Evolutionary conservation across 2,113 vertebrate species (phyloP).

Genomic region (Tragelaphus buxtoni): DNA sequence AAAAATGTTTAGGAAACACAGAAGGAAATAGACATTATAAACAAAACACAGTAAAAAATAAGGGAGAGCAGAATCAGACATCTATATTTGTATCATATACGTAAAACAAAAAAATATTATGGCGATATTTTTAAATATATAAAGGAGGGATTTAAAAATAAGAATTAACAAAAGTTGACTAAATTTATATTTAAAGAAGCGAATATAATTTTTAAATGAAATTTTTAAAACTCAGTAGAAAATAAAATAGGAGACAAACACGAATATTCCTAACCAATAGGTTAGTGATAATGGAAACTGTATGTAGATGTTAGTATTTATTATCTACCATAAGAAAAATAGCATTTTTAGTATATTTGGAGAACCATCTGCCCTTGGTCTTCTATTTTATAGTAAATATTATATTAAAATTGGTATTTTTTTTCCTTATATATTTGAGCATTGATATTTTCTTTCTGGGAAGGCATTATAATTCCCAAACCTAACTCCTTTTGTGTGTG

Average conservation of each 20-base stretch:
- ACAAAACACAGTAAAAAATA: neutral
- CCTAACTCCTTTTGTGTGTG: neutral
- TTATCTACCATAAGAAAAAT: too few species aligned
- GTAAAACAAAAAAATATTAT: neutral
- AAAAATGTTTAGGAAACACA: neutral
- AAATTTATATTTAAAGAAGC: neutral
- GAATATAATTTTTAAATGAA: too few species aligned
- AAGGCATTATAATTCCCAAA: neutral
- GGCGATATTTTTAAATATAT: neutral
- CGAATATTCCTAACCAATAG: too few species aligned
- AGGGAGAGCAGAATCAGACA: neutral
- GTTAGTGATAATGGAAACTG: too few species aligned
- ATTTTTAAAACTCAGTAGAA: too few species aligned
- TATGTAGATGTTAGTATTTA: too few species aligned
- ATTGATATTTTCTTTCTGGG: neutral
- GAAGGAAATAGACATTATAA: neutral
- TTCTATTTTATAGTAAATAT: too few species aligned
- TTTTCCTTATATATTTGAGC: too few species aligned
- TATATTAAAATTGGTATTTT: too few species aligned
- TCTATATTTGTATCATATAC: neutral
- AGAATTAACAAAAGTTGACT: neutral
- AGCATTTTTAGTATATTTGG: too few species aligned
- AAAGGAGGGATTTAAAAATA: neutral
- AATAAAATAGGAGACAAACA: too few species aligned
- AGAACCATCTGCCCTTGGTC: too few species aligned